phyloP scores from a whole-genome alignment of 2,797 vertebrate species.

The Eidolon dupreanum region DNA sequence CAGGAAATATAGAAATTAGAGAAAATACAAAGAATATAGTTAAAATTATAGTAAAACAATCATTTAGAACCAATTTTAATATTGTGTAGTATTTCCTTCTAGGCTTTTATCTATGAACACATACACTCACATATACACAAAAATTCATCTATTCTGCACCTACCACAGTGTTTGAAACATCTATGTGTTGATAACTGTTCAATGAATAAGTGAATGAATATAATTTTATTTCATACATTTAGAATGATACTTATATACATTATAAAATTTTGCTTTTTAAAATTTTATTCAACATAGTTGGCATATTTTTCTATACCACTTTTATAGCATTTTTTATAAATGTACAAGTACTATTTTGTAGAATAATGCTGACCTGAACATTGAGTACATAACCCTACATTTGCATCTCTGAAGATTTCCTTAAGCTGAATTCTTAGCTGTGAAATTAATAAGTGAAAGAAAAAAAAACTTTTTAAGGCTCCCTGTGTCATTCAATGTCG shows the following conservation, averaged over 20 bases:
- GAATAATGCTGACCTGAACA: not conserved
- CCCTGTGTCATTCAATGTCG: not conserved
- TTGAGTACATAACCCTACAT: not conserved
- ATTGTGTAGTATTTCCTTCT: constrained; percentile 8
- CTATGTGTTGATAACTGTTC: not conserved
- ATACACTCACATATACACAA: not conserved
- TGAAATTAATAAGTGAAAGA: not conserved
- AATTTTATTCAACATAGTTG: not conserved
- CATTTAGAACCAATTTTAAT: not conserved
- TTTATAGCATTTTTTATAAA: not conserved
- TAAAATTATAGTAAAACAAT: not conserved
- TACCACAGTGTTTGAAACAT: not conserved
- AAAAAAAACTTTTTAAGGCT: not conserved
- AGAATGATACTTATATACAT: not conserved
- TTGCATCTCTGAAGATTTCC: not conserved
- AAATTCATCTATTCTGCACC: not conserved
- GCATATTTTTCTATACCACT: not conserved
- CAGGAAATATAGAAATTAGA: constrained; percentile 3
- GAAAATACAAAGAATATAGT: constrained; percentile 1
- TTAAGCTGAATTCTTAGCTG: not conserved
- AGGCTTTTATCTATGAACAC: not conserved
- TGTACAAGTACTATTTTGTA: not conserved
- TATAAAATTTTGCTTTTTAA: not conserved
- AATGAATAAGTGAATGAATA: not conserved
- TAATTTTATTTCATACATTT: not conserved